phyloP scores from a whole-genome alignment of 2,113 vertebrate species.

The Acanthisitta chloris region DNA sequence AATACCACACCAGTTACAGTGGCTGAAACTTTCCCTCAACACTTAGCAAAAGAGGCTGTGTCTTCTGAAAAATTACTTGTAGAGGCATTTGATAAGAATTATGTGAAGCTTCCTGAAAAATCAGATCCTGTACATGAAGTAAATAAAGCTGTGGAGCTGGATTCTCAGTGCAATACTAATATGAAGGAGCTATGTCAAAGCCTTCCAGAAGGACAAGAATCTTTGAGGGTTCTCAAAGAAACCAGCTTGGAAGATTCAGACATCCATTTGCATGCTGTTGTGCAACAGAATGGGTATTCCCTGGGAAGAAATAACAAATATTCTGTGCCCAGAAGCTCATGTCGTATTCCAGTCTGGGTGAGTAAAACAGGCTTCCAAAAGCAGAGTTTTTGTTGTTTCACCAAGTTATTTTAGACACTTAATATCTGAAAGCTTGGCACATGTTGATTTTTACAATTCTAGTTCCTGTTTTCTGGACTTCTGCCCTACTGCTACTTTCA shows the following conservation, averaged over 20 bases:
- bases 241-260: neutral
- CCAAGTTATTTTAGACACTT: neutral
- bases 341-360: constrained; percentile 71
- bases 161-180: neutral
- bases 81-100: neutral
- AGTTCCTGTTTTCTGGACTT: neutral
- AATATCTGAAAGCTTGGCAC: neutral
- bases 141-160: neutral
- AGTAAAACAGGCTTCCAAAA: neutral
- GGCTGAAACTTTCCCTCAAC: constrained; percentile 1
- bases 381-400: neutral
- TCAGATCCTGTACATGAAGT: neutral
- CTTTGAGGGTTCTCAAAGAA: neutral
- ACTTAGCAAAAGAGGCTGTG: neutral
- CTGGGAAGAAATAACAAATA: neutral
- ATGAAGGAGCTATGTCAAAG: neutral
- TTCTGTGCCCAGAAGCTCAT: neutral
- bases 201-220: neutral
- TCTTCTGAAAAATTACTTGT: neutral
- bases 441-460: neutral
- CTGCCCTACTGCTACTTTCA: neutral
- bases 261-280: neutral
- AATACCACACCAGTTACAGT: constrained; percentile 5
- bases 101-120: neutral
- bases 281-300: neutral